Base-by-base conservation (phyloP, 2,888 invertebrate genomes). In the Noctua fimbriata region DNA sequence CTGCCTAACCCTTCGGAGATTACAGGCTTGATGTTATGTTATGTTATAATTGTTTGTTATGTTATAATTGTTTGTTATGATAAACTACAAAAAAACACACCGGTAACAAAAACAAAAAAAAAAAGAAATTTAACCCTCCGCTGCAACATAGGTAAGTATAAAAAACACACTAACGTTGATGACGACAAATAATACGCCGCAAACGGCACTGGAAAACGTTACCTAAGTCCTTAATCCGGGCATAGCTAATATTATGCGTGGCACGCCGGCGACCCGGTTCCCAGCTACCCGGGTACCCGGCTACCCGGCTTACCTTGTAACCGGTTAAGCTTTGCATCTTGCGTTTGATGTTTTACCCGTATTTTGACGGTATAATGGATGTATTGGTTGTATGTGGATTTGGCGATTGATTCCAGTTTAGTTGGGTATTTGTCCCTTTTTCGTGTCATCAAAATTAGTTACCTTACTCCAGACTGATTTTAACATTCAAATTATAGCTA, bases 281-380 rank as follows among this genome's bases (percentile, higher is more conserved):
- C 67, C 69, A 74, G 80, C 69, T 66, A 73, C 84, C 83, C 82
- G 83, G 88, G n/a, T 32, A 63, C 60, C 60, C 70, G 82, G 88
- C 89, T 60, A 63, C 60, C 32, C 70, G 83, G 88, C 89, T 89
- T 89, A 88, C 88, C 89, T 82, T 76, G 82, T 88, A 89, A 89
- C 88, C 84, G 89, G 88, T 86, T 88, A 89, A 88, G 89, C 88
- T 89, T 86, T 88, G 86, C 88, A 86, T 89, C 88, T 88, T 83
- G 75, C 86, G 78, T 88, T 88, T 89, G 82, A 83, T 84, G 81
- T 81, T 88, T 84, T 84, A 86, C 75, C 79, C 78, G 76, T 71
- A 76, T 73, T 87, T 79, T 84, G 74, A 83, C 55, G 60, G 72
- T 84, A 76, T 83, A 76, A 80, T 84, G 10, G 75, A 71, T 52